Base-by-base conservation (phyloP, 2,797 vertebrate genomes). In the Heterohyrax brucei region DNA sequence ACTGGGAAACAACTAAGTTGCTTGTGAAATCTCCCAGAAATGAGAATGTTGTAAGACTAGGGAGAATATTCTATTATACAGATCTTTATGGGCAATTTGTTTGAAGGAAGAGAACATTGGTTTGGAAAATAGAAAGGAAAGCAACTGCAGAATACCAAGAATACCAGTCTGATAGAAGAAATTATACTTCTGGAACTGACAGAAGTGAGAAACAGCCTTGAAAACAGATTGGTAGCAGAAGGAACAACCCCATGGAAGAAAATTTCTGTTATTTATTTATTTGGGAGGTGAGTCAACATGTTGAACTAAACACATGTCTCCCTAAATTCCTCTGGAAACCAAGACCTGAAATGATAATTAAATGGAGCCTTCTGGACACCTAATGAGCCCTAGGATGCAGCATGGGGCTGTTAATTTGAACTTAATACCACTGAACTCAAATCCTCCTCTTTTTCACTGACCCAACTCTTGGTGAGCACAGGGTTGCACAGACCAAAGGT, bases 151-250 rank as follows among this genome's bases (percentile, higher is more conserved):
- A 33, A 10, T 73, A 56, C 78, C 22, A 94, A n/a, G 50, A 33
- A 10, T 73, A 56, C 78, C 22, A 94, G n/a, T 14, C 39, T 56
- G 76, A 84, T 93, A 85, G 50, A 59, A 90, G 28, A 94, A 95
- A 22, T 33, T 30, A 0, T 62, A 79, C 72, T 2, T 77, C 30
- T 83, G 48, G 64, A 93, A 87, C 12, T 77, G 53, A 83, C 66
- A 22, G 39, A 81, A 81, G 24, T 7, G 30, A 87, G 46, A 94
- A 64, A 61, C 39, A 18, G 1, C 28, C 16, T 66, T 21, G 70
- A 10, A 19, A 59, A n/a, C 50, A 9, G 21, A 24, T 1, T 19
- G 68, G 28, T 86, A 56, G 22, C 18, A 59, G 9, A 82, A 77
- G 22, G 2, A 81, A 21, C 16, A 76, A 16, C 13, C 22, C 21